phyloP scores from a whole-genome alignment of 2,797 vertebrate species.

The Dipus sagitta region DNA sequence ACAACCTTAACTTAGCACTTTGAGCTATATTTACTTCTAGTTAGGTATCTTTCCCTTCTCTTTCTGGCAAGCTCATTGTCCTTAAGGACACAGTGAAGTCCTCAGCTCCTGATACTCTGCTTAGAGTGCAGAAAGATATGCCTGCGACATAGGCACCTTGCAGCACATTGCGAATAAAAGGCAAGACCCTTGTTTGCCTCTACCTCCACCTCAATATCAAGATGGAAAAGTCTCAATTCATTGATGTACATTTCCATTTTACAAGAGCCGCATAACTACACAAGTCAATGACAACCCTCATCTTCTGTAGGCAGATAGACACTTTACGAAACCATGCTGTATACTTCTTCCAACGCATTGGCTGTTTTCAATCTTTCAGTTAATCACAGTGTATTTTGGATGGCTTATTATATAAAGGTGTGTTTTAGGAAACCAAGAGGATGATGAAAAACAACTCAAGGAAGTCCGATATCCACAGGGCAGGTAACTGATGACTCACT shows the following conservation, averaged over 20 bases:
- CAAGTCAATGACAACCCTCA: not conserved
- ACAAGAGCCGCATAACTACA: not conserved
- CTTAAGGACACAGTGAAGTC: not conserved
- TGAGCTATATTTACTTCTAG: constrained; percentile 13
- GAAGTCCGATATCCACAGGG: not conserved
- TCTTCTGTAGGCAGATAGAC: not conserved
- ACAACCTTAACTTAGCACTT: constrained; percentile 19
- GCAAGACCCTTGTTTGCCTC: not conserved
- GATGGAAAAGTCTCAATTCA: not conserved
- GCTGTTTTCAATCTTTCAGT: not conserved
- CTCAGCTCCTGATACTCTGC: not conserved
- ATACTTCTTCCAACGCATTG: not conserved
- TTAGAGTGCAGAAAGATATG: not conserved
- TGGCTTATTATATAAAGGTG: not conserved
- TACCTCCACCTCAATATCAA: not conserved
- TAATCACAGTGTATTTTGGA: not conserved
- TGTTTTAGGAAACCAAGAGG: constrained; percentile 3
- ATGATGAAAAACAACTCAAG: not conserved
- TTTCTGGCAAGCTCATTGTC: not conserved
- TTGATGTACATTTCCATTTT: not conserved
- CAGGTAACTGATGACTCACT: not conserved
- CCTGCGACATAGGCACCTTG: rapidly evolving
- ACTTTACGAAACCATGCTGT: not conserved
- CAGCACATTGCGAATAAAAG: not conserved
- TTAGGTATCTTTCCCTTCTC: not conserved